Conservation (phyloP, 2,113 vertebrate genomes). For the Pimephales promelas region DNA sequence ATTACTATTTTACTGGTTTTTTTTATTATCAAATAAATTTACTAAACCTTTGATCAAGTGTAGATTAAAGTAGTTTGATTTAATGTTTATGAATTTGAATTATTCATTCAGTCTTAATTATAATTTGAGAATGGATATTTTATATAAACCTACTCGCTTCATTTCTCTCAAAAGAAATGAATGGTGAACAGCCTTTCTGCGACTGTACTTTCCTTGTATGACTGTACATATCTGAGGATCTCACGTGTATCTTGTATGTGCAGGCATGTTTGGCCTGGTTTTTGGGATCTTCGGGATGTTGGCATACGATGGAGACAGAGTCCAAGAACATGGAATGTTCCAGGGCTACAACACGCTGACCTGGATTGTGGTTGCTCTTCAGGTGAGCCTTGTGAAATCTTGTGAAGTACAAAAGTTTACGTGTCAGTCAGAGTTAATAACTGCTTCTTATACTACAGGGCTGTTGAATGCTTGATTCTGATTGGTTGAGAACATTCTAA, state of each 20-base stretch:
- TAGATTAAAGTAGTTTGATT: not conserved
- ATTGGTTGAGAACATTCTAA: no score
- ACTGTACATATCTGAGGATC: no score
- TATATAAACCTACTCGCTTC: no score
- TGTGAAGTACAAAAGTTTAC: not conserved
- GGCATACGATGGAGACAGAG: conserved; percentile 87
- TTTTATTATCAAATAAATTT: not conserved
- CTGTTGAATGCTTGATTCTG: no score
- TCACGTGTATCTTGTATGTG: not conserved
- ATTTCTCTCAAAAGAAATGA: no score
- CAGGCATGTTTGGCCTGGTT: conserved; percentile 91
- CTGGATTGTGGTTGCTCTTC: conserved; percentile 91
- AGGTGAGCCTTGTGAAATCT: conserved; percentile 83
- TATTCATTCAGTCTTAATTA: not conserved
- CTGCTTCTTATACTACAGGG: no score
- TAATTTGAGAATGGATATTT: not conserved
- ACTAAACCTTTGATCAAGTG: not conserved
- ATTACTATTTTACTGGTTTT: not conserved
- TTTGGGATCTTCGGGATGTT: conserved; percentile 93
- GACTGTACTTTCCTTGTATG: no score
- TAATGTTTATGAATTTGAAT: not conserved
- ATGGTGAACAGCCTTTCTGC: no score
- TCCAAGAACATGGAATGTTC: conserved; percentile 90
- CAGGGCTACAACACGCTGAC: conserved; percentile 95
- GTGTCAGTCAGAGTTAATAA: not conserved